Base-by-base conservation (phyloP, 2,113 vertebrate species). In the Myocastor coypus region DNA sequence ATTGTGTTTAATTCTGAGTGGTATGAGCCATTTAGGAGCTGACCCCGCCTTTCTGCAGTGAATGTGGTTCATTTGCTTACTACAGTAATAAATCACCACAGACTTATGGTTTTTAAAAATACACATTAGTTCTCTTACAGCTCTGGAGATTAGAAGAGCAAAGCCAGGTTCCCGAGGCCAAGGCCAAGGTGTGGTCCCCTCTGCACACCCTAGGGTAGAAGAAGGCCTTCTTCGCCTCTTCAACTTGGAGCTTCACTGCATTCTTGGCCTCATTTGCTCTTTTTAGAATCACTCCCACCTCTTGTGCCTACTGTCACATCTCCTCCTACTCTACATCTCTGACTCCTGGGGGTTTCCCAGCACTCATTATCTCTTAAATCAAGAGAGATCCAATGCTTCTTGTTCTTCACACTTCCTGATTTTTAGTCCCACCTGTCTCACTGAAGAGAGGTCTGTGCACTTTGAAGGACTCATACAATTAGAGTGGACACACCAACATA, bases 71-170 rank as follows among this genome's bases (percentile, higher is more conserved):
- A 59, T 16, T 64, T 81, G 63, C 46, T 87, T 83, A 61, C 59
- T 40, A 22, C 13, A 57, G 52, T 52, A 93, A 20, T 1, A 61
- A 91, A 57, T 32, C 22, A 81, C 40, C 83, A 80, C 28, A 94
- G 63, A 91, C 9, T 66, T 13, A 87, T 75, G 61, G 9, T 19
- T 92, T 94, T 61, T 46, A 93, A 71, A 83, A 84, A 66, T 42
- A 94, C 46, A 84, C 59, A 92, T 12, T 32, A 61, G 87, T 59
- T 59, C 30, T 89, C 63, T 90, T 34, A 90, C 22, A 87, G 26
- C 55, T 89, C 73, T 83, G 30, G 52, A 83, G 7, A 82, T 86
- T 13, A 85, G 69, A 92, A 84, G 4, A 77, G 20, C 32, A 55
- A 92, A 77, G 28, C 24, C 57, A 89, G 9, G 28, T 59, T 92